Conservation (phyloP, 2,888 invertebrate genomes). For the Plagodis pulveraria region DNA sequence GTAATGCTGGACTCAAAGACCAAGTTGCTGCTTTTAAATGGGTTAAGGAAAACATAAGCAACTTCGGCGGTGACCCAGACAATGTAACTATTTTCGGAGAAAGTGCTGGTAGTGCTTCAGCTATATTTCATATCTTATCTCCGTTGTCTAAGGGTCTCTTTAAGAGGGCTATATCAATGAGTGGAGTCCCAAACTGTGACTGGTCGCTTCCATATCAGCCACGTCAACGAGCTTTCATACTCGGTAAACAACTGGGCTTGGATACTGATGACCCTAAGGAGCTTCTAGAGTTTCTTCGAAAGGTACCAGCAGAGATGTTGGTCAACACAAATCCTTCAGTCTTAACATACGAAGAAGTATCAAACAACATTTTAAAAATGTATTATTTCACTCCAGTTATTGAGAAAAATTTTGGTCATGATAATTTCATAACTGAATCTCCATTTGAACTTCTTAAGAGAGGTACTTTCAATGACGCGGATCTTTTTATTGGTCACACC, state of each 20-base stretch:
- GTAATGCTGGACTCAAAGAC: constrained; percentile 84
- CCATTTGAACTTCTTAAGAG: constrained; percentile 40
- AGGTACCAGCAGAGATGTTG: constrained; percentile 43
- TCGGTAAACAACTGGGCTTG: constrained; percentile 52
- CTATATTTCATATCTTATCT: constrained; percentile 51
- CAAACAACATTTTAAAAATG: constrained; percentile 29
- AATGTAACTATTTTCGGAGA: constrained; percentile 59
- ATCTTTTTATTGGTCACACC: constrained; percentile 88
- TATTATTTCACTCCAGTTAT: constrained; percentile 44
- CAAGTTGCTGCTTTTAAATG: constrained; percentile 57
- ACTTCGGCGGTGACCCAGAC: constrained; percentile 55
- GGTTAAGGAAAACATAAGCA: constrained; percentile 52
- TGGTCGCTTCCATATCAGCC: constrained; percentile 48
- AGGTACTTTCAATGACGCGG: constrained; percentile 73
- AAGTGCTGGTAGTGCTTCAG: constrained; percentile 57
- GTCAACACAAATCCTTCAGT: constrained; percentile 38
- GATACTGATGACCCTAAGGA: constrained; percentile 48
- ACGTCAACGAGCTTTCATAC: constrained; percentile 45
- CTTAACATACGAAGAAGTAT: constrained; percentile 28
- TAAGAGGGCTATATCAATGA: constrained; percentile 57
- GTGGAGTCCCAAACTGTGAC: constrained; percentile 55
- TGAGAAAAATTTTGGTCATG: constrained; percentile 46
- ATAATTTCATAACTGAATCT: constrained; percentile 40
- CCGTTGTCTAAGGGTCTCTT: constrained; percentile 63
- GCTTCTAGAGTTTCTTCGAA: constrained; percentile 54